Base-by-base conservation (phyloP, 2,797 vertebrate genomes). In the Sebastes trivittatus region DNA sequence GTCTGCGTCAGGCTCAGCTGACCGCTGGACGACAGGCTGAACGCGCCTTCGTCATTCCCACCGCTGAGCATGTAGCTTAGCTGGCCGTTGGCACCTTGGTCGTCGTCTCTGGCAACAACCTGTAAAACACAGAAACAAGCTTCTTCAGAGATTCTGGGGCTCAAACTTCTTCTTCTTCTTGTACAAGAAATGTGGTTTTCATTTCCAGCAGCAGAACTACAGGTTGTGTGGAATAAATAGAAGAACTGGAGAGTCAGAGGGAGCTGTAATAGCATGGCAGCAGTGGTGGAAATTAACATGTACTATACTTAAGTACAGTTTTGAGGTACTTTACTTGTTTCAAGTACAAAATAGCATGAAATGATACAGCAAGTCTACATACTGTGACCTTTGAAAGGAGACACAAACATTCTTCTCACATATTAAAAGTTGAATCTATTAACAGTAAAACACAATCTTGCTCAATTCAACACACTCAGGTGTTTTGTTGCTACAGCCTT, bases 71-170 rank as follows among this genome's bases (percentile, higher is more conserved):
- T 78, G 16, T 99, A 99, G 22, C 95, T 97, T 34, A 98, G 95
- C 92, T 96, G 96, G 84, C 98, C 96, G 38, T 99, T 98, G 18
- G 94, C 87, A 5, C 97, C 96, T 77, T 98, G 96, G 84, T 99
- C 98, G 1, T 99, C 98, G 0, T 99, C 98, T 79, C 97, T 96
- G 27, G 98, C 98, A 25, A 98, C 92, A 55, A 99, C 97, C 98
- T 99, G 72, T 5, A 83, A 29, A 18, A 73, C 29, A 78, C 7
- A 74, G n/a, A 71, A 38, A 76, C n/a, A 52, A 66, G 49, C 4
- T 62, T 55, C 55, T 62, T 30, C 13, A 59, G 25, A 71, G 36
- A 58, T 52, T 75, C 30, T 14, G 54, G 23, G 16, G 2, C 46
- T 54, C 7, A 56, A 30, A 63, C 25, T 13, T 11, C 34, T 36